Percentiles rank a stretch among this genome's conserved stretches.
phyloP scores from a whole-genome alignment of 2,888 invertebrate species.

The Drosophila antonietae region DNA sequence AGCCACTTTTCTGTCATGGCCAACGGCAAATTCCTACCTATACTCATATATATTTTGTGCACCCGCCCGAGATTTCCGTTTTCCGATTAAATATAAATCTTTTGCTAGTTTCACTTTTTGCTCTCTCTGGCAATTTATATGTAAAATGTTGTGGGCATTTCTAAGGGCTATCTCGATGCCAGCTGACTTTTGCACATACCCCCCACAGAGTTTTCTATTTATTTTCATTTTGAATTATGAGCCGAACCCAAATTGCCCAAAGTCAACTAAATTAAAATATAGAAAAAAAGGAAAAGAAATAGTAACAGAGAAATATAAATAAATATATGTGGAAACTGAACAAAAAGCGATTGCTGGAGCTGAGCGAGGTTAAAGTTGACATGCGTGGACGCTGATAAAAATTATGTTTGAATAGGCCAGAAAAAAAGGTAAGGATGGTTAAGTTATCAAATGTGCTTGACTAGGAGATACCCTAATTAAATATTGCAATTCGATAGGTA shows the following conservation, averaged over 20 bases:
- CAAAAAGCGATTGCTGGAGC: conserved; percentile 38
- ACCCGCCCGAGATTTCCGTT: conserved; percentile 10
- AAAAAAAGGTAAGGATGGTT: not conserved
- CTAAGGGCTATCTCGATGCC: conserved; percentile 47
- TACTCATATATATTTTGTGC: conserved; percentile 1
- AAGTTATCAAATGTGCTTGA: not conserved
- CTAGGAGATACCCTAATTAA: not conserved
- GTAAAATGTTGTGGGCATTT: conserved; percentile 55
- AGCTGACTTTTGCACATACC: conserved; percentile 27
- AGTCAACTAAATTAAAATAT: conserved; percentile 65
- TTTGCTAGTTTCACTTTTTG: conserved; percentile 53
- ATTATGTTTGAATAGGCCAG: conserved; percentile 34
- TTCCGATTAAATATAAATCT: conserved; percentile 53
- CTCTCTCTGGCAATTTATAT: conserved; percentile 69
- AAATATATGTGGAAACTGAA: conserved; percentile 37
- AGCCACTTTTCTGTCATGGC: conserved; percentile 8
- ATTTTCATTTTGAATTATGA: conserved; percentile 73
- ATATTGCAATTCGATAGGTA: no score
- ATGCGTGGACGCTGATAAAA: conserved; percentile 58
- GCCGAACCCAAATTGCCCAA: conserved; percentile 40
- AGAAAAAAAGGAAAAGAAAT: conserved; percentile 29
- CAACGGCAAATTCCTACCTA: conserved; percentile 15
- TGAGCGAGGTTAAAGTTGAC: conserved; percentile 65
- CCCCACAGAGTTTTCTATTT: conserved; percentile 44
- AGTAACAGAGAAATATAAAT: conserved; percentile 23